These are phyloP conservation scores for Aphodius sticticus DNA, from an alignment of 2,888 invertebrate genomes.

Conservation along the genomic window DNA sequence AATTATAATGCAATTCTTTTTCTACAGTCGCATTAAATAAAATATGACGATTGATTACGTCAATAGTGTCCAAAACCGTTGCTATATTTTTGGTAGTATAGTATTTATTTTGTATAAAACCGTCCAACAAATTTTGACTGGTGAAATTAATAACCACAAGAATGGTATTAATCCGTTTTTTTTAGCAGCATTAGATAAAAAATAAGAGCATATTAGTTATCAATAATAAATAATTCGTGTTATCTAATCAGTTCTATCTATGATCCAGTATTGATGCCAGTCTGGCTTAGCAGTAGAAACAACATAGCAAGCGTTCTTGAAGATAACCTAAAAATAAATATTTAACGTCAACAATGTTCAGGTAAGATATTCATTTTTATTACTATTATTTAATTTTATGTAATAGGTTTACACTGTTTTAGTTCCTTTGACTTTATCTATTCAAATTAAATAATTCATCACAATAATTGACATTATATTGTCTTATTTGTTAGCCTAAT, in stretches of 20 bases:
- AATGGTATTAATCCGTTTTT: neutral
- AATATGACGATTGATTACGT: no score
- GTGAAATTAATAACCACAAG: neutral
- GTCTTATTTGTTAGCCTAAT: neutral
- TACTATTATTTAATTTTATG: neutral
- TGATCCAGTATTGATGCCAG: neutral
- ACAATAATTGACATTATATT: neutral
- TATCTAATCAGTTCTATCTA: neutral
- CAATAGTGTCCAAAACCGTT: no score
- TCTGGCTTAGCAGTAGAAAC: neutral
- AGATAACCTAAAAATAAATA: conserved; percentile 7
- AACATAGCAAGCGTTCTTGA: neutral
- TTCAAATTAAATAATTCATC: neutral
- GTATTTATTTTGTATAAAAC: no score
- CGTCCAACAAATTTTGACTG: neutral
- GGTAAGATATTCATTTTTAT: conserved; percentile 16
- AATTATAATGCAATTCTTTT: no score
- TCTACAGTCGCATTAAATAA: no score
- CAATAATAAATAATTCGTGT: neutral
- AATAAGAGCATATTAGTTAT: neutral
- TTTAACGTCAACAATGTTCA: conserved; percentile 7
- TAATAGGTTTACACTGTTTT: neutral
- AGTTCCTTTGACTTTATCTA: neutral
- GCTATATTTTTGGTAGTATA: no score
- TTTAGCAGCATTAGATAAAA: neutral